phyloP scores from a whole-genome alignment of 2,797 vertebrate species.

The Sphenodon punctatus region DNA sequence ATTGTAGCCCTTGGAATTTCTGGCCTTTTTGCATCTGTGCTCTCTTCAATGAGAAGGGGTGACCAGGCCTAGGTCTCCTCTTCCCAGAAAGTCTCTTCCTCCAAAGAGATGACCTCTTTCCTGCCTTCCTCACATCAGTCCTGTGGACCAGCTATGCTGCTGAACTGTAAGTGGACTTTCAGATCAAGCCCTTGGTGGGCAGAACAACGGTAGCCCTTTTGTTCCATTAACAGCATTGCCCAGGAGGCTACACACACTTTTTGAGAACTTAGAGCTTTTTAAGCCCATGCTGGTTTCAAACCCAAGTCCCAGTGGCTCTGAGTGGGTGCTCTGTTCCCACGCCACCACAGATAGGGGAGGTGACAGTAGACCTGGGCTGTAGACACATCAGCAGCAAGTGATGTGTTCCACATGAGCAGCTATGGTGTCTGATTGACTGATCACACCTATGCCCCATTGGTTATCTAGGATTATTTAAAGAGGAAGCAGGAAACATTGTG shows the following conservation, averaged over 20 bases:
- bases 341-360: too few relatives aligned
- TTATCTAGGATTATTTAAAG: too few relatives aligned
- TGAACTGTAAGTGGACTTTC: too few relatives aligned
- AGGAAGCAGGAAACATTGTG: too few relatives aligned
- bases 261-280: neutral
- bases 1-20: neutral
- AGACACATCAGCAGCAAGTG: too few relatives aligned
- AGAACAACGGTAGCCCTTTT: neutral
- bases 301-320: too few relatives aligned
- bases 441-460: too few relatives aligned
- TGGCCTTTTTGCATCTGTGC: neutral
- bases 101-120: neutral
- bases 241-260: neutral
- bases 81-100: neutral
- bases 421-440: too few relatives aligned
- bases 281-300: too few relatives aligned
- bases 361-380: too few relatives aligned
- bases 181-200: neutral
- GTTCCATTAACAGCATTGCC: neutral
- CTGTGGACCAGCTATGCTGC: neutral
- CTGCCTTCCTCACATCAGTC: neutral
- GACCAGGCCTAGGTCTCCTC: neutral
- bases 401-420: too few relatives aligned
- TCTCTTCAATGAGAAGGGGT: neutral
- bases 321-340: too few relatives aligned